Evolutionary conservation across 2,113 vertebrate species (phyloP), one percentile per base, ranked within the genome.

Genomic region (Colius striatus): DNA sequence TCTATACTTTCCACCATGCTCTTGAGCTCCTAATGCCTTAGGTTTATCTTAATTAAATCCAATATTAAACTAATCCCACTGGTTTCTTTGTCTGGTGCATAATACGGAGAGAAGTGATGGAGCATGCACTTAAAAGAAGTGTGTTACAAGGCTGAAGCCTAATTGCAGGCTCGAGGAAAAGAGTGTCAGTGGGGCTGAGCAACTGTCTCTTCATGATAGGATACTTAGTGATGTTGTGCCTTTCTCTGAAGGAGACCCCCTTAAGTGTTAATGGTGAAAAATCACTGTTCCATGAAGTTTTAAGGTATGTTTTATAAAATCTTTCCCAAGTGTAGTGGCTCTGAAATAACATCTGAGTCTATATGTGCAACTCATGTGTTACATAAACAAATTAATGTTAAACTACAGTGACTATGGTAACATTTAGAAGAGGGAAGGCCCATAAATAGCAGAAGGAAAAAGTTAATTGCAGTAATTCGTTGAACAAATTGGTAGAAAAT

Each of bases 301-400:
- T 41, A 41, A 41, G 12, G 38, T 41, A 41, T 41, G 38, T 41
- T 95, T 94, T 78, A 94, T 68, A 90, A 71, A 87, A 78, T 32
- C 57, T 87, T 90, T 38, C 86, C 68, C 65, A 67, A 92, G 51
- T 48, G 50, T 32, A 48, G 53, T 63, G 27, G 63, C 80, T 90
- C 86, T 92, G 80, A 90, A 94, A 62, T 67, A 88, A 81, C 94
- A 86, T 74, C 92, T 92, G 79, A 32, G 34, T 47, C 74, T 85
- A 0, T 63, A 11, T 43, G 73, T 32, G 57, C 79, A 48, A 6
- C 80, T 60, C 38, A 2, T 66, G 77, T 75, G 32, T 92, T 94
- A 74, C 70, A 48, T 92, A 95, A 94, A 79, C 94, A 94, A 95
- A 96, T 93, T 30, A 58, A 16, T n/a, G 65, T 86, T 60, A 86